These are phyloP conservation scores for Morpho achilles DNA, from an alignment of 2,888 invertebrate genomes.

Conservation along the genomic window DNA sequence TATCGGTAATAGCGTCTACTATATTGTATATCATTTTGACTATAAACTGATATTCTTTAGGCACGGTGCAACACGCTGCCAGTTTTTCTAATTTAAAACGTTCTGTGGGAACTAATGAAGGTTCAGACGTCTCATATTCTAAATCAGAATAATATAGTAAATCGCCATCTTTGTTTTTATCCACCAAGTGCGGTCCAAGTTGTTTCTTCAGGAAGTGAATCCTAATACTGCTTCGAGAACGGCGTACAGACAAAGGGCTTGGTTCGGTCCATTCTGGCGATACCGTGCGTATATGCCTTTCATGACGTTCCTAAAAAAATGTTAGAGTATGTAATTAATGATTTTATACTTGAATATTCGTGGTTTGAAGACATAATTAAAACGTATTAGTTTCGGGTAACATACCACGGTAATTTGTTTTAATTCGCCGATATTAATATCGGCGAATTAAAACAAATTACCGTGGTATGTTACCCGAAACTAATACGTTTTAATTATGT, in stretches of 20 bases:
- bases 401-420: too few relatives aligned
- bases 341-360: too few relatives aligned
- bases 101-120: conserved; percentile 45
- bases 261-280: conserved; percentile 38
- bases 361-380: too few relatives aligned
- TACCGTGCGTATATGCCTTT: conserved; percentile 53
- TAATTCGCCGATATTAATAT: too few relatives aligned
- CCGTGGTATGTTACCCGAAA: too few relatives aligned
- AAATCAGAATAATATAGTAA: conserved; percentile 31
- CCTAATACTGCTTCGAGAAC: conserved; percentile 24
- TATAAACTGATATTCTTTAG: conserved; percentile 43
- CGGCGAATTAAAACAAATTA: too few relatives aligned
- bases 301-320: conserved; percentile 48
- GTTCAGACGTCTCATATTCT: conserved; percentile 32
- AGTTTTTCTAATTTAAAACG: conserved; percentile 33
- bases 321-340: too few relatives aligned
- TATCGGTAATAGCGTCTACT: conserved; percentile 33
- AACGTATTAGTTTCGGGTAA: too few relatives aligned
- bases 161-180: conserved; percentile 23
- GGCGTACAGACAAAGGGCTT: conserved; percentile 8
- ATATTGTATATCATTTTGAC: conserved; percentile 43
- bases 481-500: too few relatives aligned
- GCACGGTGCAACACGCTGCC: conserved; percentile 28
- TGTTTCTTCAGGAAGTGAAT: conserved; percentile 31
- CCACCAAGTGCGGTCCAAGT: conserved; percentile 10